Base-by-base conservation (phyloP, 2,888 invertebrate species). In the Pterobdella sp. region DNA sequence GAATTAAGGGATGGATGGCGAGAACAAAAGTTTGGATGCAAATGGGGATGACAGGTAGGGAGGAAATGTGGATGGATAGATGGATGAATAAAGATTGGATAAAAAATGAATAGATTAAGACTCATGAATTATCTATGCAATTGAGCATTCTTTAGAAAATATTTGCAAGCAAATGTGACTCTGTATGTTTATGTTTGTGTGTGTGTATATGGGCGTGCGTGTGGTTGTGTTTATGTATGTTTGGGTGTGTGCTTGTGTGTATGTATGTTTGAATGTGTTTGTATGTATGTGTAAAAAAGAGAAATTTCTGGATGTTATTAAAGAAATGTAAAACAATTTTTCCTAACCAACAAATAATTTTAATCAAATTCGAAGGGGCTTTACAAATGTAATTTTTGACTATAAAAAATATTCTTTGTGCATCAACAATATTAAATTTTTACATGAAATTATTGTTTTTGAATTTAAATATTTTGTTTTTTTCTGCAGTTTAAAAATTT, bases 11-110 rank as follows among this genome's bases (percentile, higher is more conserved):
- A 42, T 42, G 7, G 69, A 26, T 34, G 31, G 64, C 31, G 7
- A 10, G 64, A 63, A 10, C 7, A 31, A 63, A 14, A 10, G 64
- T 10, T n/a, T 63, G n/a, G 64, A 37, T 69, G 69, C 4, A 52
- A 64, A 52, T 7, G 52, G 63, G 69, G 14, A 34, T 60, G 52
- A 18, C 4, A 64, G 60, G n/a, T 18, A 64, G 52, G n/a, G 69
- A 14, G 69, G 42, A 42, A 14, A 18, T 14, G 18, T 42, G 42
- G 42, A 42, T 42, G 7, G 42, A 42, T 42, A 18, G 29, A 29
- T 69, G 69, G 34, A 34, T 69, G 69, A 69, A 37, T 69, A 52
- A n/a, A n/a, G 34, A 34, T 69, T 34, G 34, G 29, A 64, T 56
- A 56, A 29, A 64, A 52, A 14, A 37, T 60, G 52, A 60, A 37